phyloP scores from a whole-genome alignment of 2,797 vertebrate species.

The Odontamblyopus rebecca region DNA sequence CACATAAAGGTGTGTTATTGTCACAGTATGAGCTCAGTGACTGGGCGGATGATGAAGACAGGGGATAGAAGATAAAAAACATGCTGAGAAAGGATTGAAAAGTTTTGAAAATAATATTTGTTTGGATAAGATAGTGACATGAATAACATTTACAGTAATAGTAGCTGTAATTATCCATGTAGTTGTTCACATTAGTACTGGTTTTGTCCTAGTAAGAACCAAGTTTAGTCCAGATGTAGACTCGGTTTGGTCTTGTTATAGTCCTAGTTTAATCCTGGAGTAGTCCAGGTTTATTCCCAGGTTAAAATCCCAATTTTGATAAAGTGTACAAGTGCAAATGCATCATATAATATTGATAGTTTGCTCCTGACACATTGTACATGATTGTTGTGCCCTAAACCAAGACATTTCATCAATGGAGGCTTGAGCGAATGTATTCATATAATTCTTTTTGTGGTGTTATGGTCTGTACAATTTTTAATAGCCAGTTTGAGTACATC shows the following conservation, averaged over 20 bases:
- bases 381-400: background rate
- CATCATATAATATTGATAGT: background rate
- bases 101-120: background rate
- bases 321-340: too few relatives aligned
- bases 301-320: too few relatives aligned
- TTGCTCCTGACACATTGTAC: background rate
- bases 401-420: background rate
- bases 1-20: slow-evolving; percentile 66
- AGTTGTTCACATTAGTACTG: too few relatives aligned
- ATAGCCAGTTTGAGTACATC: background rate
- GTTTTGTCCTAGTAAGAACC: too few relatives aligned
- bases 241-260: too few relatives aligned
- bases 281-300: too few relatives aligned
- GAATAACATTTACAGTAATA: background rate
- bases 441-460: too few relatives aligned
- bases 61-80: slow-evolving; percentile 54
- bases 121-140: background rate
- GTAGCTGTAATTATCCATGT: background rate
- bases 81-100: slow-evolving; percentile 38
- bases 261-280: too few relatives aligned
- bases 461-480: background rate
- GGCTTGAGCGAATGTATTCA: too few relatives aligned
- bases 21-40: slow-evolving; percentile 56
- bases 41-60: slow-evolving; percentile 47
- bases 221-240: too few relatives aligned